Evolutionary conservation across 2,113 vertebrate genomes (phyloP).

Genomic region (Riparia riparia): DNA sequence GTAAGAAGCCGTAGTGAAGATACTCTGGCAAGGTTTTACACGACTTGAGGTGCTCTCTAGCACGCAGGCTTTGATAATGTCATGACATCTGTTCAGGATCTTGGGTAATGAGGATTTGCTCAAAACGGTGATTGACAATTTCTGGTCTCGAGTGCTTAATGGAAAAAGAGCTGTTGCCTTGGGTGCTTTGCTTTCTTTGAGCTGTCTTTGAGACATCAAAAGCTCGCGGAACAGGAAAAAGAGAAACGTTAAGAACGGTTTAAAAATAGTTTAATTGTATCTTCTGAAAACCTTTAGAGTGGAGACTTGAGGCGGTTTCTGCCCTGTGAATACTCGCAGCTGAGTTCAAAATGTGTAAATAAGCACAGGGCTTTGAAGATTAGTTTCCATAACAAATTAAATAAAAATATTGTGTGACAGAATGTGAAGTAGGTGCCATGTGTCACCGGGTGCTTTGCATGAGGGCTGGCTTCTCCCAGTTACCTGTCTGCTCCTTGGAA

Average conservation of each 20-base stretch:
- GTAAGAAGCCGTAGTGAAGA: fast-evolving
- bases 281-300: neutral
- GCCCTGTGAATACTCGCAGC: conserved; percentile 25
- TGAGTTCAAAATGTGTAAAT: neutral
- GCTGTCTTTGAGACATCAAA: conserved; percentile 4
- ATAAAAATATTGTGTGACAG: neutral
- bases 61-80: neutral
- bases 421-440: neutral
- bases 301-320: neutral
- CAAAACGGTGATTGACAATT: neutral
- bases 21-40: neutral
- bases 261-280: conserved; percentile 33
- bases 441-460: neutral
- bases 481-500: neutral
- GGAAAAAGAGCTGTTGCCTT: conserved; percentile 22
- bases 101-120: neutral
- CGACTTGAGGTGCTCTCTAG: neutral
- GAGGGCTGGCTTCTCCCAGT: neutral
- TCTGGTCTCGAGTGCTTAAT: neutral
- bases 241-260: neutral
- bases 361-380: conserved; percentile 5
- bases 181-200: neutral
- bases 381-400: conserved; percentile 28
- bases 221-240: neutral
- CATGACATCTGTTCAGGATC: neutral